Conservation (phyloP, 2,797 vertebrate species). For the Glossophaga mutica region DNA sequence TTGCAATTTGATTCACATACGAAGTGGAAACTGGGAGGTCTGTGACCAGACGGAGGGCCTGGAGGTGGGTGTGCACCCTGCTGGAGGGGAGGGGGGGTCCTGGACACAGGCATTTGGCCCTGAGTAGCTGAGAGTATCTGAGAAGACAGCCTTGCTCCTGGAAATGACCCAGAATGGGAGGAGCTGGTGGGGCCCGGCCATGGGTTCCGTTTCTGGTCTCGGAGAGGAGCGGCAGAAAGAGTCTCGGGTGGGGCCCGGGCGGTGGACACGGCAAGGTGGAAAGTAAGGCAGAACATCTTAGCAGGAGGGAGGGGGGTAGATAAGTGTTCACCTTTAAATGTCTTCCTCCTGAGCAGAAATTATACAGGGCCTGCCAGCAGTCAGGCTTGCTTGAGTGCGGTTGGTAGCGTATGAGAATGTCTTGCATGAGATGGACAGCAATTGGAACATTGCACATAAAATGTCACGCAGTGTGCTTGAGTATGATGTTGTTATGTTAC, state of each 20-base stretch:
- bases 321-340: not conserved
- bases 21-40: not conserved
- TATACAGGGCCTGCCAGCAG: no score
- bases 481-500: no score
- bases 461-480: no score
- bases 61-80: not conserved
- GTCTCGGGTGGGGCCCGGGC: not conserved
- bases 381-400: no score
- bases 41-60: not conserved
- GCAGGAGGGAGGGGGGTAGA: not conserved
- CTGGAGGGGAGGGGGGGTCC: not conserved
- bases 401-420: fast-evolving
- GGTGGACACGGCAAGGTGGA: not conserved
- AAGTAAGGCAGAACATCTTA: not conserved
- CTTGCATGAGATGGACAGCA: no score
- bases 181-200: no score
- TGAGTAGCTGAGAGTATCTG: not conserved
- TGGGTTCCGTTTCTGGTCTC: not conserved
- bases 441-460: no score
- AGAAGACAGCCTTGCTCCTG: not conserved
- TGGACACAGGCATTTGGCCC: not conserved
- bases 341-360: not conserved
- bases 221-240: not conserved
- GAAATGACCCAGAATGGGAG: not conserved
- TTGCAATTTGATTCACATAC: not conserved